Evolutionary conservation across 1,140 invertebrate species (phyloP), one percentile per base, ranked within the genome.

Genomic region (Lordiphosa collinella): DNA sequence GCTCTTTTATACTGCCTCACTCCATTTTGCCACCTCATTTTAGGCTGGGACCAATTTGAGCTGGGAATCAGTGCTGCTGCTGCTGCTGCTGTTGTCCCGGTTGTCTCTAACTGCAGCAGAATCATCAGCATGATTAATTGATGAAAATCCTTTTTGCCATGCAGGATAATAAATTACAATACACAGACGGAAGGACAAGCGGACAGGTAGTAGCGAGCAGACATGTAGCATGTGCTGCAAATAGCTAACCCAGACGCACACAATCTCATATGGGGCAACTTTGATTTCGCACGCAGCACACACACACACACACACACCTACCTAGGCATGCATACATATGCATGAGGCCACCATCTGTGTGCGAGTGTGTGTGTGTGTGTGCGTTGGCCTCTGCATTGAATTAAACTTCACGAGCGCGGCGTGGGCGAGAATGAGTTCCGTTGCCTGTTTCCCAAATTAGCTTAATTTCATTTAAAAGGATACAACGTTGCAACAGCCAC

Each of bases 391-490:
- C 38, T 51, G 51, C 51, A 60, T 65, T 65, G 67, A 67, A 78
- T 72, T 78, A 68, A 79, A 60, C 58, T 67, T 41, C 51, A 56
- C 12, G 54, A 54, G 38, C 18, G 41, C 41, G 22, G 41, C 41
- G 46, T 48, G 46, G 66, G 57, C 46, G 54, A 62, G 55, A 48
- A 73, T 51, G 58, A 55, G 53, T 70, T 55, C 66, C 62, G 52
- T 32, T 65, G 59, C 40, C 71, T 68, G 78, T 65, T 61, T 61
- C 54, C 75, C 68, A 84, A 82, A 82, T 82, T 84, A 82, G 78
- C 78, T 82, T 82, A 84, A 82, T 82, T 82, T 84, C 78, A 84
- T 84, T 82, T 82, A 84, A 82, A 84, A 84, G 67, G 62, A 78
- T 69, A 61, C 43, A 69, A 52, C 53, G 59, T 57, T 66, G 69